These are phyloP conservation scores for Dione juno DNA, from an alignment of 2,888 invertebrate species.

Conservation along the genomic window DNA sequence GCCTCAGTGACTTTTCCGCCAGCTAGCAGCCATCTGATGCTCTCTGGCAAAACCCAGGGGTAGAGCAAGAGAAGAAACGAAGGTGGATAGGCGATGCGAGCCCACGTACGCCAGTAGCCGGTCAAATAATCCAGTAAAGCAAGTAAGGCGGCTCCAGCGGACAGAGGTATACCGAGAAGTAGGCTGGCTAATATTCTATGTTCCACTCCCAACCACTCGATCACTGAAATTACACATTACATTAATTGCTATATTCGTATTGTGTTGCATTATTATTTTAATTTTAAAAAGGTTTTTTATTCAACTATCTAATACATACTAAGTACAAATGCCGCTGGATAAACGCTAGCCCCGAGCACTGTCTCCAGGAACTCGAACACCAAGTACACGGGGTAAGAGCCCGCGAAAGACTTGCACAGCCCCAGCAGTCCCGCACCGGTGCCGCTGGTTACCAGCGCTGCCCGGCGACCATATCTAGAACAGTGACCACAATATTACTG, in stretches of 20 bases:
- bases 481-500: not conserved
- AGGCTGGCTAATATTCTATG: conserved; percentile 88
- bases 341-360: conserved; percentile 82
- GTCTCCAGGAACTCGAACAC: conserved; percentile 83
- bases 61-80: conserved; percentile 86
- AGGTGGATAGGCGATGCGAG: conserved; percentile 88
- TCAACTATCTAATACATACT: conserved; percentile 65
- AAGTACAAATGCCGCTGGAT: conserved; percentile 83
- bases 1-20: conserved; percentile 86
- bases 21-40: conserved; percentile 89
- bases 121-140: conserved; percentile 87
- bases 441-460: conserved; percentile 81
- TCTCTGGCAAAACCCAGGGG: conserved; percentile 89
- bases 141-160: conserved; percentile 87
- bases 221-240: conserved; percentile 75
- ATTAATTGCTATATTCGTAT: not conserved
- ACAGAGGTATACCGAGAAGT: conserved; percentile 87
- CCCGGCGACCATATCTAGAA: conserved; percentile 86
- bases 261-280: too few relatives aligned
- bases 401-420: conserved; percentile 80
- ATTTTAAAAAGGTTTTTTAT: too few relatives aligned
- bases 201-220: conserved; percentile 90
- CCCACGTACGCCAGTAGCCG: conserved; percentile 87
- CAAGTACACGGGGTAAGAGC: conserved; percentile 80
- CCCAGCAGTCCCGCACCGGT: conserved; percentile 80